phyloP scores from a whole-genome alignment of 92 coral and sea anemone genomes.

The Palythoa caribaeorum region DNA sequence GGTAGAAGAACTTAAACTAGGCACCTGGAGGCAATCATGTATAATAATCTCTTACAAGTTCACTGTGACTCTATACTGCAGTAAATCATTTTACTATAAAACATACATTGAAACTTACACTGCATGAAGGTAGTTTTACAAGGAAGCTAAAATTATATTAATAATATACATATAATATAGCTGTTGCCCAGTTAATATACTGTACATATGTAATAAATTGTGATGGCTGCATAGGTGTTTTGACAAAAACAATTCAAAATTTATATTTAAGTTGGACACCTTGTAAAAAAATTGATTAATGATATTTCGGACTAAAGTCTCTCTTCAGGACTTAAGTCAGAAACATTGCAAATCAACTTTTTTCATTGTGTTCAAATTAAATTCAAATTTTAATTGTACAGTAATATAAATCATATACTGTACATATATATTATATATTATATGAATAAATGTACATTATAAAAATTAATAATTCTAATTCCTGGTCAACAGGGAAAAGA shows the following conservation, averaged over 20 bases:
- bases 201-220: neutral
- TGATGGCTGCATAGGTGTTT: too few species aligned
- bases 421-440: neutral
- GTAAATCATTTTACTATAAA: neutral
- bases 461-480: neutral
- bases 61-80: neutral
- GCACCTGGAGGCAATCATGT: slow-evolving; percentile 11
- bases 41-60: neutral
- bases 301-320: too few species aligned
- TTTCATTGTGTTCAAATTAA: too few species aligned
- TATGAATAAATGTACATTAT: neutral
- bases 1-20: neutral
- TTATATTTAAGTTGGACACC: too few species aligned
- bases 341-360: too few species aligned
- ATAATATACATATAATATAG: neutral
- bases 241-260: too few species aligned
- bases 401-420: neutral
- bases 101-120: neutral
- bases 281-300: too few species aligned
- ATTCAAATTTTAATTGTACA: too few species aligned
- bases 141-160: neutral
- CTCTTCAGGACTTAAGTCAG: too few species aligned
- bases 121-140: neutral
- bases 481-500: slow-evolving; percentile 4
- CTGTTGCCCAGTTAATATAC: neutral